Conservation (phyloP, 2,888 invertebrate genomes). For the Folsomia manolachei region DNA sequence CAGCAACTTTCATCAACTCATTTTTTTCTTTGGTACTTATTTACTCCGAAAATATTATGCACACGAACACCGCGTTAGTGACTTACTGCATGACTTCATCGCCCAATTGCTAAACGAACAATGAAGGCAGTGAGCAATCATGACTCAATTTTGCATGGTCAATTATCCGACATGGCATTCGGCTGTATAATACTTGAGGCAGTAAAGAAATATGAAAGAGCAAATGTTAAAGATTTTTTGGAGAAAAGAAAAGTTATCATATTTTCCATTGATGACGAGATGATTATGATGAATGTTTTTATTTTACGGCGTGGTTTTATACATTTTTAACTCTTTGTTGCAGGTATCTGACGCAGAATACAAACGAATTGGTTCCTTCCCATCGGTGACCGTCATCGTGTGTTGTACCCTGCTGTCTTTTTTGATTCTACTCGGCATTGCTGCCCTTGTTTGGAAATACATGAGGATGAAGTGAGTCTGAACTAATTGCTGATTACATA, state of each 20-base stretch:
- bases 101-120: background rate
- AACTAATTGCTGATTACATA: conserved; percentile 11
- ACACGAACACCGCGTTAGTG: background rate
- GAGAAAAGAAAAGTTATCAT: background rate
- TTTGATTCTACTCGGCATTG: conserved; percentile 50
- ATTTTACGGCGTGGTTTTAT: background rate
- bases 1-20: background rate
- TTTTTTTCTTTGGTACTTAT: too few species aligned
- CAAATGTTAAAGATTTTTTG: conserved; percentile 8
- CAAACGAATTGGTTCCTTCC: conserved; percentile 50
- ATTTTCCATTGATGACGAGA: background rate
- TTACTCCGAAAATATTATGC: too few species aligned
- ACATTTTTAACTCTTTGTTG: conserved; percentile 10
- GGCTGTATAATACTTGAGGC: conserved; percentile 7
- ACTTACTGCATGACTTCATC: background rate
- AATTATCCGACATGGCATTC: background rate
- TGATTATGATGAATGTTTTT: conserved; percentile 4
- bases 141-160: conserved; percentile 18
- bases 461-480: conserved; percentile 32
- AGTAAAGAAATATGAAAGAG: conserved; percentile 20
- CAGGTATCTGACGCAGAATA: conserved; percentile 50
- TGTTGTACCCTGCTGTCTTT: conserved; percentile 49
- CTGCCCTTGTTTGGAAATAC: conserved; percentile 49
- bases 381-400: conserved; percentile 49
- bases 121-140: background rate